Evolutionary conservation across 2,888 invertebrate genomes (phyloP), one percentile per base, ranked within the genome.

Genomic region (Stictocephala bisonia): DNA sequence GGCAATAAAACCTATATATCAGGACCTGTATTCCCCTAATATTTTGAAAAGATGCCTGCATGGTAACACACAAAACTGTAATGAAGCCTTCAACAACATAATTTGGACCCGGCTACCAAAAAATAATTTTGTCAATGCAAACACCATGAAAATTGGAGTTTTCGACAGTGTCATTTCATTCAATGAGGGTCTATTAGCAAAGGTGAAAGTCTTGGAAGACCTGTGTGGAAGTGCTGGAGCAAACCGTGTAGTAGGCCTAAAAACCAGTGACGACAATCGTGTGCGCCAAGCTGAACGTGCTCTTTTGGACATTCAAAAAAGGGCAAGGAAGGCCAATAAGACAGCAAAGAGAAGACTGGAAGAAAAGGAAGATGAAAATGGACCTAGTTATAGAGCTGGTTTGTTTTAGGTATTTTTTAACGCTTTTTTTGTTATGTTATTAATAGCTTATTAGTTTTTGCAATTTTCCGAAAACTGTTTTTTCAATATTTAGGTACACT

Each of bases 291-390:
- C 64, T 15, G 64, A 64, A 18, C 11, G 35, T 0, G n/a, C 20
- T 13, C 20, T 64, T 22, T 22, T 22, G 40, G 40, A 64, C 31
- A 40, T 64, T 22, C 11, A 64, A 31, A 64, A 64, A 24, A 64
- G 18, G 22, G 64, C 64, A 7, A 29, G 64, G 41, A 35, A 35
- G 35, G 35, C 35, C 6, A 64, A 24, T 18, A 64, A 35, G 15
- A 64, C 35, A 35, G 40, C 31, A 4, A 64, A 64, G 22, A 64
- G 64, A 60, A 60, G 35, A 29, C 26, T 60, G 20, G 60, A 29
- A 29, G 29, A n/a, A 18, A 31, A 31, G 20, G 64, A 40, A 40
- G 29, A 40, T 64, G 51, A 20, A 64, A 40, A 64, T 15, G 60
- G 22, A 29, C 60, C 60, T 29, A n/a, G 11, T 31, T 60, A 60